These are phyloP conservation scores for Hyposoter didymator DNA, from an alignment of 2,888 invertebrate species.

Conservation along the genomic window DNA sequence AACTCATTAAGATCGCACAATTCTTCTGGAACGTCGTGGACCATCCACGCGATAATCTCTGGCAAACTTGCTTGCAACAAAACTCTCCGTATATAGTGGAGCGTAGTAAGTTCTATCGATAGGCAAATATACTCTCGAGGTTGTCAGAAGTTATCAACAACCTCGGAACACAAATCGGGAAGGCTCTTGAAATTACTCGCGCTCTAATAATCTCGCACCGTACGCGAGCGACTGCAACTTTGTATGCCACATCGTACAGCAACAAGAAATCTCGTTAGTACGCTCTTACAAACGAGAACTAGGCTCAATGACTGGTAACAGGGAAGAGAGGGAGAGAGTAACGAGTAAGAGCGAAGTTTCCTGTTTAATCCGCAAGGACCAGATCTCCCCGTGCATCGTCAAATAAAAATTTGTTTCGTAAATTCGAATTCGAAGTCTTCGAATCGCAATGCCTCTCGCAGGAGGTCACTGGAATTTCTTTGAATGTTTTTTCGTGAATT, in stretches of 20 bases:
- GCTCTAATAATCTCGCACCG: slow-evolving; percentile 63
- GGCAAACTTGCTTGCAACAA: not conserved
- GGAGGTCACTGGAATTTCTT: too few relatives aligned
- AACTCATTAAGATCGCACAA: not conserved
- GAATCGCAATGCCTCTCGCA: too few relatives aligned
- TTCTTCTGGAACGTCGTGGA: not conserved
- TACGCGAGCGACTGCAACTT: slow-evolving; percentile 52
- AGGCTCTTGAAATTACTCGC: slow-evolving; percentile 60
- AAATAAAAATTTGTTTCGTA: not conserved
- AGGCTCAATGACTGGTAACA: slow-evolving; percentile 14
- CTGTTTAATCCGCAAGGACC: slow-evolving; percentile 41
- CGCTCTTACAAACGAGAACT: slow-evolving; percentile 57
- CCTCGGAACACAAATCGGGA: slow-evolving; percentile 41
- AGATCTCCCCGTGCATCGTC: slow-evolving; percentile 4
- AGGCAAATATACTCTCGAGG: not conserved
- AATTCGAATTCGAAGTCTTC: too few relatives aligned
- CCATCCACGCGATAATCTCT: not conserved
- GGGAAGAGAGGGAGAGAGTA: slow-evolving; percentile 18
- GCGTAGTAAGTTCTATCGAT: slow-evolving; percentile 18
- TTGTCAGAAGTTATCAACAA: slow-evolving; percentile 20
- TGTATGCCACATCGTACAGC: slow-evolving; percentile 29
- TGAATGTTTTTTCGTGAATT: too few relatives aligned
- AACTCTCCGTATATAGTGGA: not conserved
- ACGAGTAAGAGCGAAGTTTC: not conserved
- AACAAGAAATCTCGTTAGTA: slow-evolving; percentile 60